Conservation (phyloP, 2,888 invertebrate species). For the Scaptomyza flava region DNA sequence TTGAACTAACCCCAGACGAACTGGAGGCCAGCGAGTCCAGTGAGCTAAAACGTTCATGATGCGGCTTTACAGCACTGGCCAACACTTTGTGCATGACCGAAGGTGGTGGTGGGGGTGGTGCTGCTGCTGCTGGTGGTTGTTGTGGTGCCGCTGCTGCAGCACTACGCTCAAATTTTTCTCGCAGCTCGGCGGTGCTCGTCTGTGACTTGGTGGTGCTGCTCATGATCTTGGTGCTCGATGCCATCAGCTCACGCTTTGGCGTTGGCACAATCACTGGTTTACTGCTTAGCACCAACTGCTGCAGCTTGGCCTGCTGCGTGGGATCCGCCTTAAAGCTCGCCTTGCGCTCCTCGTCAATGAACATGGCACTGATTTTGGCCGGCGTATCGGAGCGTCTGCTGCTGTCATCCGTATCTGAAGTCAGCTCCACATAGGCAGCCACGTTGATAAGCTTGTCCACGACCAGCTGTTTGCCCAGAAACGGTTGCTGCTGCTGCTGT, state of each 20-base stretch:
- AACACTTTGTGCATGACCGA: conserved; percentile 46
- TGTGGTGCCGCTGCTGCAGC: conserved; percentile 55
- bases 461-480: conserved; percentile 73
- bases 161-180: conserved; percentile 83
- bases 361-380: conserved; percentile 84
- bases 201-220: conserved; percentile 52
- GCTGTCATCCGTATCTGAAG: conserved; percentile 84
- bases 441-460: conserved; percentile 84
- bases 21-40: conserved; percentile 84
- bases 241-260: conserved; percentile 35
- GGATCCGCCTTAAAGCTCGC: conserved; percentile 84
- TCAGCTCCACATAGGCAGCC: conserved; percentile 84
- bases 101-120: conserved; percentile 21
- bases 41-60: conserved; percentile 84
- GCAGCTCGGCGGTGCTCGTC: conserved; percentile 81
- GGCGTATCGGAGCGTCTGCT: conserved; percentile 84
- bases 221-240: conserved; percentile 28
- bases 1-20: conserved; percentile 84
- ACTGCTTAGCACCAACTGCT: conserved; percentile 7
- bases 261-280: conserved; percentile 48
- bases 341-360: conserved; percentile 84
- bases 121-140: conserved; percentile 27
- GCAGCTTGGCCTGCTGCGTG: conserved; percentile 71
- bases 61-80: conserved; percentile 60
- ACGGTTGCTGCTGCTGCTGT: conserved; percentile 41